Evolutionary conservation across 1,140 invertebrate genomes (phyloP), one percentile per base, ranked within the genome.

Genomic region (Lasioglossum albipes): DNA sequence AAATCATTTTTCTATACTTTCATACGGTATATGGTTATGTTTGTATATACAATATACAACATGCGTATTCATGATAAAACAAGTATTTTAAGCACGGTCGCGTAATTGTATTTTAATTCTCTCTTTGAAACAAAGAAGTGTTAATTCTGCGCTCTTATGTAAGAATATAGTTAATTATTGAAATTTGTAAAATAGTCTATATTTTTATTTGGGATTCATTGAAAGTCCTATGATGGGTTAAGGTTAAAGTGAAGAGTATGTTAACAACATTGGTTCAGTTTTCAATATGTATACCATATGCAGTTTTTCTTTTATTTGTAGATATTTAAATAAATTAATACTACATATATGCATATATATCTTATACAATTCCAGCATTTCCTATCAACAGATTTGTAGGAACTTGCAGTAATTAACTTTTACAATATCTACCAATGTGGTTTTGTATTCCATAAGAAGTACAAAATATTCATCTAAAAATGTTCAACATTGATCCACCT

Each of bases 401-500:
- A 69, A n/a, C 9, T 13, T 1, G 2, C 10, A 49, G 45, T 49
- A 13, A 42, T 64, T 45, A 0, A 22, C 49, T 12, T 52, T 57
- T 67, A 13, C 20, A 9, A 70, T 27, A 61, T 36, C 13, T n/a
- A 9, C 12, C 49, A 31, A 59, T 64, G 41, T 20, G 9, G 6
- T 7, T 68, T 2, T 31, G 31, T 64, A 16, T 54, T 12, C 27
- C 16, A n/a, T 18, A 73, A 70, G 20, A 22, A 31, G 0, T 49
- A 45, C 0, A 36, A 59, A 64, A 20, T 41, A 65, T 12, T 22
- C 45, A n/a, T 41, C 20, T 42, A 70, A 87, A 57, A 57, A 84
- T 87, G 81, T 84, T 61, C 27, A 54, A 54, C 3, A 59, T 36
- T 0, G 75, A 84, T 75, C 13, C 67, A 61, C 65, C 81, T 0